These are phyloP conservation scores for Drosophila paranaensis DNA, from an alignment of 2,888 invertebrate species.

Conservation along the genomic window DNA sequence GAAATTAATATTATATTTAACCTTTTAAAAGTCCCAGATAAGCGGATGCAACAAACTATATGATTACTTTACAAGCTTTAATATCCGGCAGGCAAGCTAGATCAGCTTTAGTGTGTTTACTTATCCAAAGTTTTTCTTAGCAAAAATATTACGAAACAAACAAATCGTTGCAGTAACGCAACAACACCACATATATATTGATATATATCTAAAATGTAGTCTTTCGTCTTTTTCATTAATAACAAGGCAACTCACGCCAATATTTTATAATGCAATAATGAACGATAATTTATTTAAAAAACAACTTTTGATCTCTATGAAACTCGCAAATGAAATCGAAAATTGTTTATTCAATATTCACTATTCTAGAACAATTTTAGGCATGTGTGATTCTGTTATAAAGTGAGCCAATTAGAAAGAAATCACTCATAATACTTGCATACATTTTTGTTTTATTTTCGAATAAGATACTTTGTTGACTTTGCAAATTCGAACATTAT, in stretches of 20 bases:
- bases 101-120: conserved; percentile 73
- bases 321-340: conserved; percentile 38
- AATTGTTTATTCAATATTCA: conserved; percentile 32
- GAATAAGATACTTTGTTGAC: conserved; percentile 26
- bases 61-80: conserved; percentile 65
- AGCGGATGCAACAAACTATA: conserved; percentile 47
- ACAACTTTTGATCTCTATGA: conserved; percentile 23
- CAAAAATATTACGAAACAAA: conserved; percentile 41
- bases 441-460: background rate
- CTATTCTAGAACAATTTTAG: conserved; percentile 23
- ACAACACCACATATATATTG: conserved; percentile 28
- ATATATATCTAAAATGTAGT: conserved; percentile 60
- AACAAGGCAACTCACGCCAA: conserved; percentile 39
- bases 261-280: conserved; percentile 43
- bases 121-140: conserved; percentile 66
- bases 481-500: conserved; percentile 19
- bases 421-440: conserved; percentile 12
- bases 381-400: conserved; percentile 62
- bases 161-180: conserved; percentile 56
- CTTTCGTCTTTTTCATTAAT: conserved; percentile 56
- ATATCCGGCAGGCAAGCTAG: conserved; percentile 60
- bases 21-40: conserved; percentile 30
- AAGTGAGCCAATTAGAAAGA: background rate
- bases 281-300: conserved; percentile 63
- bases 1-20: conserved; percentile 23